Base-by-base conservation (phyloP, 35 echinoderm and acorn worm genomes). In the Hemicentrotus pulcherrimus region DNA sequence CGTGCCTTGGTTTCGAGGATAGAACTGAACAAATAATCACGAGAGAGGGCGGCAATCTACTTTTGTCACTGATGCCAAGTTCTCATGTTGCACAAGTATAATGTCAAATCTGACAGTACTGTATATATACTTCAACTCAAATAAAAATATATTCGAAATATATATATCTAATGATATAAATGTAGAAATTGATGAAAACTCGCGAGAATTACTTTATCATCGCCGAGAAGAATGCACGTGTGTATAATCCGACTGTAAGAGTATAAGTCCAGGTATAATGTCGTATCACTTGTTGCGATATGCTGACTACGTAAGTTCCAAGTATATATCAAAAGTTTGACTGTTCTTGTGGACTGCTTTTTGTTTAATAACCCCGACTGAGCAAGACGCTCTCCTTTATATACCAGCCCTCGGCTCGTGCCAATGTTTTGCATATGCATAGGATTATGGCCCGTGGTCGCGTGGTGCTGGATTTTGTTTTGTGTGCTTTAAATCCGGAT, bases 361-460 rank as follows among this genome's bases (percentile, higher is more conserved):
- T 92, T 48, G 52, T 11, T 28, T 15, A 92, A 35, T 92, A 46
- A 16, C 31, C 91, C 11, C 7, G 16, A 46, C 91, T 13, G 32
- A 28, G 41, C 10, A 45, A 41, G 48, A 58, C 46, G 46, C 48
- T 50, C 91, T 58, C 32, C 46, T 93, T 93, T 50, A 48, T 46
- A 46, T 46, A 31, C 91, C 32, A 93, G 30, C 45, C 13, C 15
- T 32, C 48, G 91, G 91, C 91, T 93, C 91, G 91, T 93, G 91
- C 91, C 47, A 13, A 9, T 93, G 48, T 58, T 93, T 93, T 46
- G 91, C 91, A 93, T 93, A 93, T 93, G 91, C 46, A 93, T 93
- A 31, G 48, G 48, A 48, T 93, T 48, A 93, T 15, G 15, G 31
- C 45, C 48, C 91, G 2, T 33, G 16, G 65, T 48, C 91, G 91